Evolutionary conservation across 2,888 invertebrate genomes (phyloP).

Genomic region (Ischnus inquisitorius): DNA sequence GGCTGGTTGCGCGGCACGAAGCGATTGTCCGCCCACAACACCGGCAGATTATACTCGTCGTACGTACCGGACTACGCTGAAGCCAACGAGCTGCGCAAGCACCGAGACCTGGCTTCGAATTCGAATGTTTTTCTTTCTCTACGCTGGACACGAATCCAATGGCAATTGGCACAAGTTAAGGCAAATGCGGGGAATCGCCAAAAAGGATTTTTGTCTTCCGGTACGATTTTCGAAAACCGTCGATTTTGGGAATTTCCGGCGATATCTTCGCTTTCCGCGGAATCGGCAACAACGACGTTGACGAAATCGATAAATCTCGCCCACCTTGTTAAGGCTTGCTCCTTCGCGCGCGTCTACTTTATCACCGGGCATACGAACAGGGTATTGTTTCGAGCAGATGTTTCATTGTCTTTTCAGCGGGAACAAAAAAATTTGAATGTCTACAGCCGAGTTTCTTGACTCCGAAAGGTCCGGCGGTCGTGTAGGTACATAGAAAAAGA

Average conservation of each 20-base stretch:
- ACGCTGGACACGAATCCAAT: neutral
- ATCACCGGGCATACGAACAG: too few relatives aligned
- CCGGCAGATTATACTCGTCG: constrained; percentile 47
- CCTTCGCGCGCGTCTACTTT: too few relatives aligned
- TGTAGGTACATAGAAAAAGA: neutral
- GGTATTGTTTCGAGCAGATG: neutral
- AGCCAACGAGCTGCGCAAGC: neutral
- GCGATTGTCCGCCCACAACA: constrained; percentile 68
- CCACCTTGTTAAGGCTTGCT: too few relatives aligned
- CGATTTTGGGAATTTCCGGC: too few relatives aligned
- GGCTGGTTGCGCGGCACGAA: constrained; percentile 37
- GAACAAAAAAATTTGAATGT: neutral
- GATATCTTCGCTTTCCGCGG: too few relatives aligned
- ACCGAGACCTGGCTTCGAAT: constrained; percentile 2
- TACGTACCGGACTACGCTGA: constrained; percentile 24
- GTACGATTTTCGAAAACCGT: too few relatives aligned
- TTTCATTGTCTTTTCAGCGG: neutral
- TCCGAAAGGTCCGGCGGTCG: neutral
- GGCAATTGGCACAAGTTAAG: too few relatives aligned
- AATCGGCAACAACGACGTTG: too few relatives aligned
- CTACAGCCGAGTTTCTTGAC: constrained; percentile 15
- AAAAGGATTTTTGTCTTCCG: too few relatives aligned
- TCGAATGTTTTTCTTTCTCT: neutral
- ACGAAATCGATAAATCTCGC: too few relatives aligned
- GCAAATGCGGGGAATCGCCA: too few relatives aligned